Percentiles rank a stretch among this genome's conserved stretches.
Evolutionary conservation across 2,113 vertebrate species (phyloP).

Genomic region (Corythaeola cristata): DNA sequence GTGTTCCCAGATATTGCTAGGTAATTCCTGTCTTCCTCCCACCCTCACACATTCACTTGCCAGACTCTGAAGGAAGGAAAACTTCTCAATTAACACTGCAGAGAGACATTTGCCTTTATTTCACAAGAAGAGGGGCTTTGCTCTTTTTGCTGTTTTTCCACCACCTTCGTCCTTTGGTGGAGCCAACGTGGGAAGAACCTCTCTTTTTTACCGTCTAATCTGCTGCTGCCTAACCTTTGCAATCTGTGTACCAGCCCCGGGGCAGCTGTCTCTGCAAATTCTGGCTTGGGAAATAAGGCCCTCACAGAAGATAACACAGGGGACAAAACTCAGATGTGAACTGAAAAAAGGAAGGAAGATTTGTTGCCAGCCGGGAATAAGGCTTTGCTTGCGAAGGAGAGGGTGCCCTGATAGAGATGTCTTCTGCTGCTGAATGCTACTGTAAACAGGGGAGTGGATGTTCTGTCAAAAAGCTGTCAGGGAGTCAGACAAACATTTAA

Average conservation of each 20-base stretch:
- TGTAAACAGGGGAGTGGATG: constrained; percentile 15
- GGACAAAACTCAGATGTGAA: background rate
- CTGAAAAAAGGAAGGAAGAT: background rate
- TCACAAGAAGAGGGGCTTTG: background rate
- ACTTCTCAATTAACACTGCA: constrained; percentile 31
- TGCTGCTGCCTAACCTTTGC: constrained; percentile 1
- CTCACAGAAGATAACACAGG: background rate
- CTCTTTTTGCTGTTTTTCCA: background rate
- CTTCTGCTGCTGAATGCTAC: background rate
- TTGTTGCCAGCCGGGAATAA: background rate
- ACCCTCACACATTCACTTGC: background rate
- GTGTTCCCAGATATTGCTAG: constrained; percentile 15
- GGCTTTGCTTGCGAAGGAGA: background rate
- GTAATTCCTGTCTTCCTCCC: constrained; percentile 17
- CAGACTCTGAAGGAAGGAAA: constrained; percentile 25
- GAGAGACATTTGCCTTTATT: constrained; percentile 10
- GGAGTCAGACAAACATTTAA: constrained; percentile 50
- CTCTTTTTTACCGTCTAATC: background rate
- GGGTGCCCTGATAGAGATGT: background rate
- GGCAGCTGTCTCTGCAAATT: background rate
- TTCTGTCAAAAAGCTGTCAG: constrained; percentile 44
- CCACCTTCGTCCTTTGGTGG: background rate
- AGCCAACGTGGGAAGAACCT: background rate
- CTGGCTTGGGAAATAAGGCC: background rate
- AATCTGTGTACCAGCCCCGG: background rate